A percentile compares a stretch with the other conserved stretches of the same genome.
These are phyloP conservation scores for Crotalus helleri DNA, from an alignment of 2,113 vertebrate genomes.

Conservation along the genomic window DNA sequence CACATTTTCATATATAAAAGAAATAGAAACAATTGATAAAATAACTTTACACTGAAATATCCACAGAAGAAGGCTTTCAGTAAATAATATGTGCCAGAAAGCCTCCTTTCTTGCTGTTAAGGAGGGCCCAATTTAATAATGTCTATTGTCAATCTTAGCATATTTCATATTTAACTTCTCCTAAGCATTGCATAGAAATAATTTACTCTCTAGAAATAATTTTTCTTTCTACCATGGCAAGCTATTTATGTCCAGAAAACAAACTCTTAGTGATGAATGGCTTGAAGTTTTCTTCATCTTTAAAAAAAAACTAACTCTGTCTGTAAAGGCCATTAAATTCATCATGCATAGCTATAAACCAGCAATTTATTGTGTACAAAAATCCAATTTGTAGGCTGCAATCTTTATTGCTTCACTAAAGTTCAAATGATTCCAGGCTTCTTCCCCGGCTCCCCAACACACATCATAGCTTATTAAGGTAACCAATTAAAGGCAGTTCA, in stretches of 20 bases:
- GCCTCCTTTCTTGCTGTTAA: constrained; percentile 4
- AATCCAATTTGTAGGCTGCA: neutral
- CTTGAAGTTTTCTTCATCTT: constrained; percentile 2
- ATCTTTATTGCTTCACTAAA: neutral
- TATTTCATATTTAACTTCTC: neutral
- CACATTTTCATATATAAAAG: constrained; percentile 26
- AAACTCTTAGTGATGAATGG: neutral
- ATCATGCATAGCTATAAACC: neutral
- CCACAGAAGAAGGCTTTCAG: neutral
- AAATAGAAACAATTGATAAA: constrained; percentile 35
- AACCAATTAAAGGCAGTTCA: neutral
- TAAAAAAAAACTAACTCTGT: neutral
- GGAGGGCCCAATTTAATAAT: neutral
- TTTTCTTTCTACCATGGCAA: neutral
- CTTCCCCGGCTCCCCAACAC: fast-evolving
- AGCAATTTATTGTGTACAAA: neutral
- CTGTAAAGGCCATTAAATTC: neutral
- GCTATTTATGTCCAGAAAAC: neutral
- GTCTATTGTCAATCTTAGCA: neutral
- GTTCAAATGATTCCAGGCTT: neutral
- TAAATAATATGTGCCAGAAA: constrained; percentile 17
- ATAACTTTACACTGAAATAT: constrained; percentile 38
- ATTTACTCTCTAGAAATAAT: constrained; percentile 1
- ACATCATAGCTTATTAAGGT: neutral
- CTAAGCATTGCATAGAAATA: constrained; percentile 8